Percentiles rank a stretch among this genome's conserved stretches.
These are phyloP conservation scores for Tricholaema leucomelas DNA, from an alignment of 2,113 vertebrate species.

Conservation along the genomic window DNA sequence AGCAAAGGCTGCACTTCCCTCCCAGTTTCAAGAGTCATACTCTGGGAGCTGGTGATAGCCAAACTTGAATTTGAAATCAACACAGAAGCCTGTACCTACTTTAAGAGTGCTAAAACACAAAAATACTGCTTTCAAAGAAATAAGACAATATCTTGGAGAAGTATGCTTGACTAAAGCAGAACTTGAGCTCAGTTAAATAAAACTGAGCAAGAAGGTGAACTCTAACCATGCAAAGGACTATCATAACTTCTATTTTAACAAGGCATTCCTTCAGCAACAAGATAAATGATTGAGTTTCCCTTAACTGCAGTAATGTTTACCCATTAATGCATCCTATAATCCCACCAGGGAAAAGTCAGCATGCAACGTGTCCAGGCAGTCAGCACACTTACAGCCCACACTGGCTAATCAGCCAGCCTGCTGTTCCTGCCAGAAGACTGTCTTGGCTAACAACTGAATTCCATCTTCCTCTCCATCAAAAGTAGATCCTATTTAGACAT, in stretches of 20 bases:
- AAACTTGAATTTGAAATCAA: neutral
- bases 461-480: slow-evolving; percentile 25
- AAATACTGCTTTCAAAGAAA: neutral
- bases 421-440: neutral
- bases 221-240: neutral
- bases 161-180: neutral
- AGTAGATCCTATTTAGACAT: slow-evolving; percentile 39
- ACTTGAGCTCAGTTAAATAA: neutral
- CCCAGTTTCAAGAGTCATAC: neutral
- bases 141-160: neutral
- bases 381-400: slow-evolving; percentile 6
- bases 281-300: neutral
- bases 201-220: neutral
- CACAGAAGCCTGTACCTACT: neutral
- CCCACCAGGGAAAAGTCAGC: neutral
- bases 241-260: neutral
- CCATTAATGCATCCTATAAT: neutral
- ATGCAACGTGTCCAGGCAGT: neutral
- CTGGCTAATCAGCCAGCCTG: neutral
- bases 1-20: neutral
- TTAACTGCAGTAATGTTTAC: neutral
- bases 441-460: slow-evolving; percentile 25
- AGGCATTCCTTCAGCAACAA: neutral
- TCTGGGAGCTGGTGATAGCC: neutral
- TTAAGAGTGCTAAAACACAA: neutral